phyloP scores from a whole-genome alignment of 2,888 invertebrate species.

The Bursaphelenchus okinawaensis region DNA sequence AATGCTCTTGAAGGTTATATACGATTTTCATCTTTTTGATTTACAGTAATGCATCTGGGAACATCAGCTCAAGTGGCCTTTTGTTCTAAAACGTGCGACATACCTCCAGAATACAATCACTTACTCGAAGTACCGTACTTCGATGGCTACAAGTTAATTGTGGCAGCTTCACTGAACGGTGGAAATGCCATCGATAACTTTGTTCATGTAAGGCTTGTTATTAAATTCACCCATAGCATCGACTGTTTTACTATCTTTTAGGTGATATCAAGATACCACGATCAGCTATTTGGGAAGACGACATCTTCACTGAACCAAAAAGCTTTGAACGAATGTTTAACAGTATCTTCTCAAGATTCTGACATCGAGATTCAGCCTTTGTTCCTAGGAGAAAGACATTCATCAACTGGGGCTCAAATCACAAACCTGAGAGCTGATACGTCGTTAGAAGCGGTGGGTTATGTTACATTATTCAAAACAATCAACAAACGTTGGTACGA shows the following conservation, averaged over 20 bases:
- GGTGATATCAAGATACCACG: background rate
- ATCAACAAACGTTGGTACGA: no score
- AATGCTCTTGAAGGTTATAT: no score
- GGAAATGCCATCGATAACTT: slow-evolving; percentile 18
- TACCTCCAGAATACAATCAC: background rate
- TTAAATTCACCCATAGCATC: background rate
- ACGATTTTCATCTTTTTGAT: no score
- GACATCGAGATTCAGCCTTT: background rate
- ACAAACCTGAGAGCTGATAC: background rate
- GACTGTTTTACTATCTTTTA: background rate
- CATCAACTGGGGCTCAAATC: background rate
- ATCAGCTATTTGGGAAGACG: background rate
- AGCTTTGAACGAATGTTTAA: background rate
- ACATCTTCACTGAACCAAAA: background rate
- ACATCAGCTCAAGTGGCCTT: slow-evolving; percentile 27
- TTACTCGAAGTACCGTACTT: slow-evolving; percentile 17
- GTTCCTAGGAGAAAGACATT: slow-evolving; percentile 7
- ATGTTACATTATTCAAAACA: background rate
- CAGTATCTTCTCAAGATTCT: background rate
- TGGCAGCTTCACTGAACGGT: slow-evolving; percentile 28
- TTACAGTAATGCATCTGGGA: slow-evolving; percentile 20
- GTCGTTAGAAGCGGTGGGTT: background rate
- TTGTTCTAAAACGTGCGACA: background rate
- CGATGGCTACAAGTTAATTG: slow-evolving; percentile 8
- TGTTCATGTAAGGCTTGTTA: background rate